Percentiles rank a stretch among this genome's conserved stretches.
phyloP scores from a whole-genome alignment of 1,140 invertebrate genomes.

The Lineus longissimus region DNA sequence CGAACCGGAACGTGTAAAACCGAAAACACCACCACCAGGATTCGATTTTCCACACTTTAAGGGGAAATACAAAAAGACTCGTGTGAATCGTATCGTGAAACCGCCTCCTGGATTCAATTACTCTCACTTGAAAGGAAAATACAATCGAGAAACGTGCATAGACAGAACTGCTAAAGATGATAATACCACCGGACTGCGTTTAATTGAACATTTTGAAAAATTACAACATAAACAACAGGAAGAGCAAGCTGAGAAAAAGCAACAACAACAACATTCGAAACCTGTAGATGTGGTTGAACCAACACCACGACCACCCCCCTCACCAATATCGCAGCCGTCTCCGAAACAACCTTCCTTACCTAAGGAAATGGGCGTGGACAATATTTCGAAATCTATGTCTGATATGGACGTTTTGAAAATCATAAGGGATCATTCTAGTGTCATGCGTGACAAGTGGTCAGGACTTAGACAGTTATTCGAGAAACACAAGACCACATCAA shows the following conservation, averaged over 20 bases:
- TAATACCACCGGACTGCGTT: not conserved
- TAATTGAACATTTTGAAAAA: not conserved
- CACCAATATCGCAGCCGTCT: not conserved
- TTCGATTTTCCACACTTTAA: conserved; percentile 2
- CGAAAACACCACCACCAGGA: not conserved
- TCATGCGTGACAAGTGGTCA: not conserved
- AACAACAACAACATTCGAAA: not conserved
- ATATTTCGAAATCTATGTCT: conserved; percentile 3
- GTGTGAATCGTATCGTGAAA: not conserved
- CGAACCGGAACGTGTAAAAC: not conserved
- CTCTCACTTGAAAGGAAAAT: conserved; percentile 3
- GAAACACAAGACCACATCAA: not conserved
- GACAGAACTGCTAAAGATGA: not conserved
- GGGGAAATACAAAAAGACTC: not conserved
- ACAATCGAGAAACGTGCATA: not conserved
- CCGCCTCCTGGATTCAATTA: not conserved
- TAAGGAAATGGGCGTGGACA: not conserved
- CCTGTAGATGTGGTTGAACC: too few species aligned
- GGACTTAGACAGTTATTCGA: not conserved
- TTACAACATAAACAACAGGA: not conserved
- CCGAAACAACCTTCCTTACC: not conserved
- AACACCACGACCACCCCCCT: too few species aligned
- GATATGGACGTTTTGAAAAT: not conserved
- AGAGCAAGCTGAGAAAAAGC: not conserved
- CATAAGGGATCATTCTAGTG: not conserved